Evolutionary conservation across 1,140 invertebrate genomes (phyloP).

Genomic region (Lycorma delicatula): DNA sequence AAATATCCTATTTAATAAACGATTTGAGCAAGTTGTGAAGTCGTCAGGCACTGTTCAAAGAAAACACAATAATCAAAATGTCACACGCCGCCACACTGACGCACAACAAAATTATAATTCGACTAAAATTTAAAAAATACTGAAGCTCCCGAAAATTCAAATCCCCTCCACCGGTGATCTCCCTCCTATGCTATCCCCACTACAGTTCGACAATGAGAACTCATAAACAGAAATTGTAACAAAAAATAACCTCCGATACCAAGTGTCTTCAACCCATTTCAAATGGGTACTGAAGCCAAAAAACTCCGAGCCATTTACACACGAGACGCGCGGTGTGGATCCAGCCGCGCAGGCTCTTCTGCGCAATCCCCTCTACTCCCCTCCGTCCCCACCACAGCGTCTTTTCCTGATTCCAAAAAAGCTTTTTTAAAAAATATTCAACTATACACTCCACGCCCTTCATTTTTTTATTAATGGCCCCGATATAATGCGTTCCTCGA

Average conservation of each 20-base stretch:
- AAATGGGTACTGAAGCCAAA: slow-evolving; percentile 21
- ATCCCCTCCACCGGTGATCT: slow-evolving; percentile 10
- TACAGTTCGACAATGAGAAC: slow-evolving; percentile 9
- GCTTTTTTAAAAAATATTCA: slow-evolving; percentile 17
- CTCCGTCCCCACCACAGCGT: not conserved
- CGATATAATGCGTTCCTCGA: slow-evolving; percentile 4
- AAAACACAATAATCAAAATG: slow-evolving; percentile 1
- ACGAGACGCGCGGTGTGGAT: slow-evolving; percentile 1
- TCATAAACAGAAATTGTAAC: slow-evolving; percentile 20
- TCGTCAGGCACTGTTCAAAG: slow-evolving; percentile 3
- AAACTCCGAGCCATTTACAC: slow-evolving; percentile 19
- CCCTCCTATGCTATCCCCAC: slow-evolving; percentile 12
- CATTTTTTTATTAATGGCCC: slow-evolving; percentile 18
- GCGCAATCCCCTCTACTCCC: slow-evolving; percentile 4
- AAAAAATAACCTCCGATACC: slow-evolving; percentile 17
- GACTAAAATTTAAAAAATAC: slow-evolving; percentile 18
- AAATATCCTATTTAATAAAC: too few relatives aligned
- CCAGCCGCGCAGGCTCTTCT: slow-evolving; percentile 9
- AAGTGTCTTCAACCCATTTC: slow-evolving; percentile 19
- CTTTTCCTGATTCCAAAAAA: slow-evolving; percentile 17
- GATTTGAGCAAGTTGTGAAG: slow-evolving; percentile 2
- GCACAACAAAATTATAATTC: slow-evolving; percentile 8
- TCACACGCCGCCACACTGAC: slow-evolving; percentile 3
- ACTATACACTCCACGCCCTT: slow-evolving; percentile 11
- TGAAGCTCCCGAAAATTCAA: slow-evolving; percentile 8